phyloP scores from a whole-genome alignment of 2,797 vertebrate species.

The Eulemur albifrons region DNA sequence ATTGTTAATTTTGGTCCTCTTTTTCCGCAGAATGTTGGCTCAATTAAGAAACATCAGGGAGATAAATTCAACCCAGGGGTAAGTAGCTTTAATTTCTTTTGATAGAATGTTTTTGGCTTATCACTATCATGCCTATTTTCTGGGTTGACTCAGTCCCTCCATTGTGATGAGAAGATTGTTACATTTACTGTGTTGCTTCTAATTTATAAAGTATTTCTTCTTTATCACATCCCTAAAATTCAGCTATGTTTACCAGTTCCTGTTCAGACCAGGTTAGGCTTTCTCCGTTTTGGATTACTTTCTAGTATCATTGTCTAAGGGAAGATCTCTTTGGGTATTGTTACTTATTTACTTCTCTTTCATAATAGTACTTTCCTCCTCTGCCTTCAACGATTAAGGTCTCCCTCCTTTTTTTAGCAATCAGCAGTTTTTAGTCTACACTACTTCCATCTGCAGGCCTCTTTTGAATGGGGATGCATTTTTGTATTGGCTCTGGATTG shows the following conservation, averaged over 20 bases:
- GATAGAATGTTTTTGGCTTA: slow-evolving; percentile 3
- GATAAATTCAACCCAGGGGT: slow-evolving; percentile 84
- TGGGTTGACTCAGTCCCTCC: neutral
- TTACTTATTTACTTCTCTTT: neutral
- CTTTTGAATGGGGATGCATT: neutral
- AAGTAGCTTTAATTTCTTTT: slow-evolving; percentile 76
- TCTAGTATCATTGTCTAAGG: neutral
- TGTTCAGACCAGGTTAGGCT: neutral
- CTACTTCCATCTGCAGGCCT: neutral
- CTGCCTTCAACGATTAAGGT: neutral
- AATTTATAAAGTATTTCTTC: slow-evolving; percentile 13
- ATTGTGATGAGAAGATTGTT: slow-evolving; percentile 8
- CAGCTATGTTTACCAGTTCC: neutral
- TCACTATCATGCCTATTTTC: neutral
- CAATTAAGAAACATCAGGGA: slow-evolving; percentile 87
- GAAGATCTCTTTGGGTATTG: neutral
- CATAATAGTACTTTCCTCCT: neutral
- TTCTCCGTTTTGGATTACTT: slow-evolving; percentile 4
- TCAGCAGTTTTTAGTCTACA: neutral
- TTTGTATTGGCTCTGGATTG: slow-evolving; percentile 2
- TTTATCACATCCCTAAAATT: neutral
- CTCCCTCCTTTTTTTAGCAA: neutral
- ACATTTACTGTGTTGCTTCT: neutral
- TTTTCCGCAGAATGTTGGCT: slow-evolving; percentile 87
- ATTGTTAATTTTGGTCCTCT: slow-evolving; percentile 58